phyloP scores from a whole-genome alignment of 2,888 invertebrate species.

The Ophioninae sp. region DNA sequence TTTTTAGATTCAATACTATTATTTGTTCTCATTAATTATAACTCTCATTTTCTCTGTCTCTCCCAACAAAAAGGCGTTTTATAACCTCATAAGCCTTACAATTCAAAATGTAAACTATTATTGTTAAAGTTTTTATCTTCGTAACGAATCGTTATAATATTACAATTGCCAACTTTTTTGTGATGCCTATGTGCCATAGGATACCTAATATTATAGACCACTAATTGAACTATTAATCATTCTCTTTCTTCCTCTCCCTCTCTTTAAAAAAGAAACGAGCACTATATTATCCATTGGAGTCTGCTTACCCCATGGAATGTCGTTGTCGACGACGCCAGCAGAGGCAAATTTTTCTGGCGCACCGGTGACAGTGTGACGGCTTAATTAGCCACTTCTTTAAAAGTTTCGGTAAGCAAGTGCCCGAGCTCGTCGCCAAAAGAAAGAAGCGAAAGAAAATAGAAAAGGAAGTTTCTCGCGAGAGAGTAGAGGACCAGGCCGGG shows the following conservation, averaged over 20 bases:
- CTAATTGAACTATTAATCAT: background rate
- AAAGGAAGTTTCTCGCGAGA: constrained; percentile 16
- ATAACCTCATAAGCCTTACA: too few species aligned
- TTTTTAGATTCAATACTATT: too few species aligned
- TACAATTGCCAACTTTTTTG: too few species aligned
- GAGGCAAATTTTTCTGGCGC: constrained; percentile 24
- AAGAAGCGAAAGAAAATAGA: constrained; percentile 4
- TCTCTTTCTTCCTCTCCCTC: constrained; percentile 13
- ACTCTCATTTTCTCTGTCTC: too few species aligned
- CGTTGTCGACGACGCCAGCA: background rate
- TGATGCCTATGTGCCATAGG: too few species aligned
- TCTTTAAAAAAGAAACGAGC: background rate
- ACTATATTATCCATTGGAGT: constrained; percentile 58
- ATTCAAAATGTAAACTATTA: too few species aligned
- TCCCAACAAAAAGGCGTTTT: too few species aligned
- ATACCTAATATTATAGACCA: too few species aligned
- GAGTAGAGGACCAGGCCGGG: constrained; percentile 32
- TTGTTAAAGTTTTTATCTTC: too few species aligned
- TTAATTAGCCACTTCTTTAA: constrained; percentile 65
- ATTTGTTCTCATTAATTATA: too few species aligned
- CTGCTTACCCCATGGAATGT: constrained; percentile 58
- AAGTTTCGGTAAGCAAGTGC: constrained; percentile 61
- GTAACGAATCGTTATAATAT: too few species aligned
- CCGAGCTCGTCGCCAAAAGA: constrained; percentile 45
- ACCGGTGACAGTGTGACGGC: constrained; percentile 51